Evolutionary conservation across 2,888 invertebrate species (phyloP).

Genomic region (Melanostoma scalare): DNA sequence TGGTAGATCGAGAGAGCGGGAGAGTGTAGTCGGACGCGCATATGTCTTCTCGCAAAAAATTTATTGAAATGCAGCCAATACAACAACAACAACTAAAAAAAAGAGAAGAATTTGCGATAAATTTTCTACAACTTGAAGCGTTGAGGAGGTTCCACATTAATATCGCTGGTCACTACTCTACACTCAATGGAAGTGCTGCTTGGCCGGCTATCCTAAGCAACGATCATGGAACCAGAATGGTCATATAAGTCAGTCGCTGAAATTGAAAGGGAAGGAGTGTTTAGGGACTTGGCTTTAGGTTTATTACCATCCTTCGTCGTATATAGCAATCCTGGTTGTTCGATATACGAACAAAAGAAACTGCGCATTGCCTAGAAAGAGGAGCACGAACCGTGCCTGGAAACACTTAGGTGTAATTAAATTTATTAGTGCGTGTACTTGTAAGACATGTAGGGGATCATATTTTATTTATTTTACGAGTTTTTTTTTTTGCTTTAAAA

Average conservation of each 20-base stretch:
- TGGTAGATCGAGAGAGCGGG: not conserved
- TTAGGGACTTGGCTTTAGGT: conserved; percentile 46
- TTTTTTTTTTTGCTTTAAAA: conserved; percentile 16
- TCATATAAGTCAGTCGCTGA: conserved; percentile 49
- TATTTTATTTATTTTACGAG: not conserved
- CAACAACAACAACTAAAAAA: conserved; percentile 11
- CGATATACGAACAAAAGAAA: not conserved
- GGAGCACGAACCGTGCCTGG: conserved; percentile 35
- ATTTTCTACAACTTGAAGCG: conserved; percentile 46
- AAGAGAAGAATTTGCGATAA: conserved; percentile 45
- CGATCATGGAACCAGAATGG: conserved; percentile 34
- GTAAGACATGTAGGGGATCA: conserved; percentile 34
- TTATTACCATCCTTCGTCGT: conserved; percentile 41
- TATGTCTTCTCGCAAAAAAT: conserved; percentile 50
- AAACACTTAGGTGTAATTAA: conserved; percentile 66
- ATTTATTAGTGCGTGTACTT: conserved; percentile 68
- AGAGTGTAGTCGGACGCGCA: not conserved
- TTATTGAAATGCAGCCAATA: conserved; percentile 65
- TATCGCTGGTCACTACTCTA: conserved; percentile 24
- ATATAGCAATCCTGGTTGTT: conserved; percentile 16
- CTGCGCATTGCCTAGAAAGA: not conserved
- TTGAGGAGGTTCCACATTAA: conserved; percentile 49
- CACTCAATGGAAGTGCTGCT: conserved; percentile 26
- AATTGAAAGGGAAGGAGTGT: conserved; percentile 50
- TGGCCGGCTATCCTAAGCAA: conserved; percentile 3